These are phyloP conservation scores for Scotopteryx bipunctaria DNA, from an alignment of 2,888 invertebrate genomes.

Conservation along the genomic window DNA sequence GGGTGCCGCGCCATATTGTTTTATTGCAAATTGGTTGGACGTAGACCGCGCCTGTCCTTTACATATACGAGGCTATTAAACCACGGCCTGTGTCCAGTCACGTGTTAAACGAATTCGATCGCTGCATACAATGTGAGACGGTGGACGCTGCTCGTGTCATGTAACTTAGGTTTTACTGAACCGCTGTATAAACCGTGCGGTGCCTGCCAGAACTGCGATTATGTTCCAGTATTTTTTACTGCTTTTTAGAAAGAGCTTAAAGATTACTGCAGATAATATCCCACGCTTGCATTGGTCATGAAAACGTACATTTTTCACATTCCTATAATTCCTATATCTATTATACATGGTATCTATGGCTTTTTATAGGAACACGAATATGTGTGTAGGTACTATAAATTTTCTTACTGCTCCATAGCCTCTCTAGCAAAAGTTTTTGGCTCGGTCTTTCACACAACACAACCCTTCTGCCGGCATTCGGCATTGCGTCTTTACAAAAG, in stretches of 20 bases:
- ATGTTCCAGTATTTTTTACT: constrained; percentile 25
- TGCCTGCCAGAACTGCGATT: constrained; percentile 37
- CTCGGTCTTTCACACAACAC: no score
- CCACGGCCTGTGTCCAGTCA: constrained; percentile 76
- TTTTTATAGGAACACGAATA: no score
- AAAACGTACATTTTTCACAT: not conserved
- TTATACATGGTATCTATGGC: no score
- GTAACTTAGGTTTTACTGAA: constrained; percentile 51
- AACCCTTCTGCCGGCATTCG: no score
- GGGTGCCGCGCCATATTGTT: constrained; percentile 75
- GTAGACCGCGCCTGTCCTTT: constrained; percentile 79
- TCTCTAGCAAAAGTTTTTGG: no score
- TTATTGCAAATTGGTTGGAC: constrained; percentile 83
- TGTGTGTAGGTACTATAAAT: no score
- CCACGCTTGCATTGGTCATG: not conserved
- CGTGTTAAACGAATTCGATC: constrained; percentile 82
- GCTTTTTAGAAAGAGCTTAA: constrained; percentile 21
- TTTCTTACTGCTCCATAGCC: no score
- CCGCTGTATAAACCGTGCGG: constrained; percentile 45
- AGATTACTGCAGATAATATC: constrained; percentile 23
- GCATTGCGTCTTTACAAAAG: no score
- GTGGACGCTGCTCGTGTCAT: constrained; percentile 49
- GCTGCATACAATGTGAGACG: constrained; percentile 69
- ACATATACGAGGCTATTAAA: constrained; percentile 82
- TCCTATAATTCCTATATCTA: no score